These are phyloP conservation scores for Perognathus longimembris DNA, from an alignment of 2,113 vertebrate species.

Conservation along the genomic window DNA sequence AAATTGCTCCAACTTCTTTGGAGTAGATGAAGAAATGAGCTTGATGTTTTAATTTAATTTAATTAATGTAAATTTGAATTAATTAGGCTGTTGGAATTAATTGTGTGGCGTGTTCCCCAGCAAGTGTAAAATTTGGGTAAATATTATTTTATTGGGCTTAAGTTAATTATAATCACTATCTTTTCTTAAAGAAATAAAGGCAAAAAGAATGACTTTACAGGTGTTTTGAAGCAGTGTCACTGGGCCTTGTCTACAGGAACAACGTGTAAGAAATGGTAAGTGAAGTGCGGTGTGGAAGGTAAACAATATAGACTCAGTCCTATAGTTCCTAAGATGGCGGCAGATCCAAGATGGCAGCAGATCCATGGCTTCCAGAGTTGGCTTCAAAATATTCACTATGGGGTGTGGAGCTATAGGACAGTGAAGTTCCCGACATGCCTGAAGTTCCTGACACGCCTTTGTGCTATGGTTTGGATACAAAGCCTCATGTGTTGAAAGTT, in stretches of 20 bases:
- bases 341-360: background rate
- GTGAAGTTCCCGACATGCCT: background rate
- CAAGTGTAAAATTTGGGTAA: conserved; percentile 85
- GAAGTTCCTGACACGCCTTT: background rate
- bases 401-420: background rate
- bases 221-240: background rate
- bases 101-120: conserved; percentile 76
- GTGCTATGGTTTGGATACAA: background rate
- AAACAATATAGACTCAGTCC: too few relatives aligned
- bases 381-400: background rate
- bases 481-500: background rate
- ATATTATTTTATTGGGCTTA: conserved; percentile 73
- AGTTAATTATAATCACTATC: background rate
- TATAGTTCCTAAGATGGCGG: fast-evolving
- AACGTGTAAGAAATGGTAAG: fast-evolving
- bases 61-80: conserved; percentile 89
- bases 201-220: background rate
- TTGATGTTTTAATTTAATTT: conserved; percentile 89
- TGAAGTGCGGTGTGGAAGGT: background rate
- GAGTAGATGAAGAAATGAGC: conserved; percentile 88
- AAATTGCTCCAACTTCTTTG: conserved; percentile 84
- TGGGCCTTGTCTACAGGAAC: background rate
- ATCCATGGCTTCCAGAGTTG: fast-evolving
- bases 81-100: conserved; percentile 87
- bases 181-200: background rate